phyloP scores from a whole-genome alignment of 2,797 vertebrate species.

The Cynopterus sphinx region DNA sequence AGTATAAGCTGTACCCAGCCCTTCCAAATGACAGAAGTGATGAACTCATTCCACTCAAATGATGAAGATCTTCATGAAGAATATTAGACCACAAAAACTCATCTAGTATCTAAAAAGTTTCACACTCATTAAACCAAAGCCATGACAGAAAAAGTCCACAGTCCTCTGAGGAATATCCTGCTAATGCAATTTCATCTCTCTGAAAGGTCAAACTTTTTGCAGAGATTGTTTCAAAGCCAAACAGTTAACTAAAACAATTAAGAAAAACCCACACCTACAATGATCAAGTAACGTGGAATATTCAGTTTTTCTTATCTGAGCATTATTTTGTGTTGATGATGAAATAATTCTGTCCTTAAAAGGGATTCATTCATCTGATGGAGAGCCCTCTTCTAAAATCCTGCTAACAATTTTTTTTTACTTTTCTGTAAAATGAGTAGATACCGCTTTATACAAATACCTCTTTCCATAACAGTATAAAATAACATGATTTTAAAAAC shows the following conservation, averaged over 20 bases:
- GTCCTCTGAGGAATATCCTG: background rate
- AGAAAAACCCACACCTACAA: background rate
- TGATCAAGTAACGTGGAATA: background rate
- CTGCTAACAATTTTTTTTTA: background rate
- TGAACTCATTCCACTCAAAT: background rate
- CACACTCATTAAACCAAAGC: background rate
- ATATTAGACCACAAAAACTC: background rate
- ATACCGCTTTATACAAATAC: background rate
- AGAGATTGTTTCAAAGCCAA: background rate
- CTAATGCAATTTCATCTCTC: background rate
- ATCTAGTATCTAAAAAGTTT: background rate
- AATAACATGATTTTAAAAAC: background rate
- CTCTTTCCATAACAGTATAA: background rate
- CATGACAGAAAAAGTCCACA: background rate
- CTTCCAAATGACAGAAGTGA: background rate
- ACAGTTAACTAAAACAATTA: conserved; percentile 4
- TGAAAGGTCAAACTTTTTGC: background rate
- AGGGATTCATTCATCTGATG: background rate
- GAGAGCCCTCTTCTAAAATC: background rate
- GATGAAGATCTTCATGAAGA: background rate
- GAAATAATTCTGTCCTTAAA: conserved; percentile 43
- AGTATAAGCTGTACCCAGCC: background rate
- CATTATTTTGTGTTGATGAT: conserved; percentile 1
- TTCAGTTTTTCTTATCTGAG: background rate
- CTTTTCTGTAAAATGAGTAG: conserved; percentile 27